Conservation (phyloP, 2,797 vertebrate species). For the Propithecus perrieri region DNA sequence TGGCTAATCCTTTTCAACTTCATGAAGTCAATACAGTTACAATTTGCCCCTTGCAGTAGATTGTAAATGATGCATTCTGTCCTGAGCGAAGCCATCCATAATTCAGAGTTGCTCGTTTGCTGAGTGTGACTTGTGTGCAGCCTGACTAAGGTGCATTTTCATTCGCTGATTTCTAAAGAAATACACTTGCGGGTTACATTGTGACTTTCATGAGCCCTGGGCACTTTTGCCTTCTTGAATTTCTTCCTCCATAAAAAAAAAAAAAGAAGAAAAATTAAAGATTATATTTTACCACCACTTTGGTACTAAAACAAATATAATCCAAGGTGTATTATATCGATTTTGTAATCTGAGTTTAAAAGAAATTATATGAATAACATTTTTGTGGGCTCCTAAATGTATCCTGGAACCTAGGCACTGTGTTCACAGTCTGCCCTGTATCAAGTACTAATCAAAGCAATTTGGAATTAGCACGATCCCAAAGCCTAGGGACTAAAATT, state of each 20-base stretch:
- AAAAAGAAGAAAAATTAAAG: not conserved
- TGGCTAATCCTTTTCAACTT: not conserved
- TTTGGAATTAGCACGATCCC: not conserved
- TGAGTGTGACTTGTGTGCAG: not conserved
- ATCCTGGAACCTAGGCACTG: not conserved
- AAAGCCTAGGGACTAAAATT: not conserved
- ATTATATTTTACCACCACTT: not conserved
- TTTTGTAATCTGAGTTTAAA: not conserved
- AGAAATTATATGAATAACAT: not conserved
- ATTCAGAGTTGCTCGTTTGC: not conserved
- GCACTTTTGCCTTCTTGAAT: not conserved
- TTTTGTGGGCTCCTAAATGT: not conserved
- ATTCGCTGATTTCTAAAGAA: not conserved
- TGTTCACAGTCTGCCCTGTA: not conserved
- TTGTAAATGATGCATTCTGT: constrained; percentile 8
- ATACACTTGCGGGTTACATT: not conserved
- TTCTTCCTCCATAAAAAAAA: no score
- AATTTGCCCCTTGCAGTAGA: not conserved
- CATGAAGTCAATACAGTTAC: not conserved
- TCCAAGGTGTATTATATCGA: not conserved
- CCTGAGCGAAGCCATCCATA: not conserved
- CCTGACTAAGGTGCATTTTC: not conserved
- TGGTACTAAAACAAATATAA: not conserved
- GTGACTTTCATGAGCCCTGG: not conserved
- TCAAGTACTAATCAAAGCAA: not conserved